Evolutionary conservation across 2,888 invertebrate species (phyloP), one percentile per base, ranked within the genome.

Genomic region (Napeogenes sylphis): DNA sequence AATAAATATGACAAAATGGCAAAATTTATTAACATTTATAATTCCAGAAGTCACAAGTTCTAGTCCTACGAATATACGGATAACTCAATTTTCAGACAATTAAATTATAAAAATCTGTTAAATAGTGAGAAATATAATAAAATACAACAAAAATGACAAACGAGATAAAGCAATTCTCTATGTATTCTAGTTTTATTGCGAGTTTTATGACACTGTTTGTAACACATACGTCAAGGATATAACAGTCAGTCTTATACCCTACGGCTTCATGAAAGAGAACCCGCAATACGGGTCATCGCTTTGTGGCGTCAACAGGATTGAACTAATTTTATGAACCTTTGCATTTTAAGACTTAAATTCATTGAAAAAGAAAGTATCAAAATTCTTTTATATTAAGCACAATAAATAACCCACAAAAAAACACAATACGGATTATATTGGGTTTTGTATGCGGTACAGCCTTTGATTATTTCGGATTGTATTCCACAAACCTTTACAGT

Each of bases 221-320:
- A 8, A 30, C 47, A n/a, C 47, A n/a, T 30, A 51, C 51, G 51
- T 30, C 51, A 51, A 6, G 30, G 30, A 21, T 30, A 51, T 51
- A 51, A 51, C 12, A 51, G 30, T 21, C 51, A 21, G 10, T 30
- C 30, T 51, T 51, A 51, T 12, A 30, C 51, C n/a, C 21, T 51
- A 51, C 30, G 21, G 51, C 21, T 21, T 51, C 51, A 30, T 51
- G 51, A 51, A 51, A 51, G 51, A 51, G 47, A 47, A 47, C 21
- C 30, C 51, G 51, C 30, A 30, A 51, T 51, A 51, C 30, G 30
- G 51, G 30, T 51, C 51, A 30, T 30, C 51, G 51, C 30, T 5
- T 30, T 51, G 12, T 51, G 30, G 30, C 12, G 30, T 51, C 51
- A 51, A 51, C 30, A 51, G 30, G 30, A 21, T 30, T 21, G 30